phyloP scores from a whole-genome alignment of 2,888 invertebrate genomes.

The Periphyllus acericola region DNA sequence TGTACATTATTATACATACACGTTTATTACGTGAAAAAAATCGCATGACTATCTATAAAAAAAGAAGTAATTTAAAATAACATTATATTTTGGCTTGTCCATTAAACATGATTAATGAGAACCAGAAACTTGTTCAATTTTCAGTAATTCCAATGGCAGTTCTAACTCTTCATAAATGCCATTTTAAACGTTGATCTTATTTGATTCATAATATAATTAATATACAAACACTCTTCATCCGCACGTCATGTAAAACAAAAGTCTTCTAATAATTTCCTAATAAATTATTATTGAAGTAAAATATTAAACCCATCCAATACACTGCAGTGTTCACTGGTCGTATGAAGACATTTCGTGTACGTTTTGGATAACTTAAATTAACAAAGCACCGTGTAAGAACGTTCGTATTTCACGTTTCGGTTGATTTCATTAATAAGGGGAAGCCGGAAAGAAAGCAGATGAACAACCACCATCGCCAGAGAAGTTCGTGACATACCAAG shows the following conservation, averaged over 20 bases:
- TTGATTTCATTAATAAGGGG: conserved; percentile 8
- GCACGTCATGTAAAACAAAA: neutral
- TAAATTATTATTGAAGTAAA: neutral
- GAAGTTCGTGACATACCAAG: conserved; percentile 57
- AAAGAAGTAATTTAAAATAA: conserved; percentile 44
- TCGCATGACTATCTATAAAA: neutral
- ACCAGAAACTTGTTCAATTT: conserved; percentile 11
- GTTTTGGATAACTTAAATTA: neutral
- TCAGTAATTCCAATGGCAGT: conserved; percentile 6
- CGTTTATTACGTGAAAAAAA: neutral
- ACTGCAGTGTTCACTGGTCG: neutral
- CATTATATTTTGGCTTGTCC: conserved; percentile 36
- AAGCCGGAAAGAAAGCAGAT: conserved; percentile 35
- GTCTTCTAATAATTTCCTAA: neutral
- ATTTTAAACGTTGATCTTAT: conserved; percentile 25
- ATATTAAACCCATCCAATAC: neutral
- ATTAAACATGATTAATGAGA: conserved; percentile 40
- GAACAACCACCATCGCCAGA: conserved; percentile 2
- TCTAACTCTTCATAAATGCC: no score
- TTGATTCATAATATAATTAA: neutral
- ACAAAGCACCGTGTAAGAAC: neutral
- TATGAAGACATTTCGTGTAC: neutral
- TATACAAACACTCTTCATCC: neutral
- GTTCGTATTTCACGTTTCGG: conserved; percentile 29
- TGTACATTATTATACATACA: neutral